Evolutionary conservation across 1,140 invertebrate genomes (phyloP).

Genomic region (Thaumatotibia leucotreta): DNA sequence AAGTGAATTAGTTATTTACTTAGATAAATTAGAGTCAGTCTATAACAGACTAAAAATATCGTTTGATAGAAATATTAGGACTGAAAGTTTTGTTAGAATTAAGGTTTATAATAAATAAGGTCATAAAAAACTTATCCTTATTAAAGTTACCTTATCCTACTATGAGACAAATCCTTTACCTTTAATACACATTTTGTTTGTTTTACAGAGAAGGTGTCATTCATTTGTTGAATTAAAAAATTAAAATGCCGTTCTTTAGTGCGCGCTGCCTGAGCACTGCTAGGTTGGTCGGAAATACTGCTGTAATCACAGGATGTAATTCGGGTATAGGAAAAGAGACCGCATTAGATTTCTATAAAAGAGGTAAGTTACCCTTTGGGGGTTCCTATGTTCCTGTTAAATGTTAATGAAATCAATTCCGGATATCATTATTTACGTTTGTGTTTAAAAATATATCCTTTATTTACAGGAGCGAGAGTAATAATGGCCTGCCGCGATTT

Average conservation of each 20-base stretch:
- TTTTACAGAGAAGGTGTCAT: neutral
- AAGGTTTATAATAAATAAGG: no score
- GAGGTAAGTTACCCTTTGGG: constrained; percentile 72
- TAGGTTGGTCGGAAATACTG: constrained; percentile 85
- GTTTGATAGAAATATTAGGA: no score
- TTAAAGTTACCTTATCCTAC: no score
- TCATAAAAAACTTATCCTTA: no score
- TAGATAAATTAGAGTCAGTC: no score
- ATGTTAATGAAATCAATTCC: no score
- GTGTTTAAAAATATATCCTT: neutral
- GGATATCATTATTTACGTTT: no score
- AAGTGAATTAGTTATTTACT: no score
- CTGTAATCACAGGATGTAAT: constrained; percentile 92
- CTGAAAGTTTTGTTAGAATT: no score
- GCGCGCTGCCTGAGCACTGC: constrained; percentile 77
- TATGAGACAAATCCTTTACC: no score
- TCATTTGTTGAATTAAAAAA: neutral
- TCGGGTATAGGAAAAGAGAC: constrained; percentile 94
- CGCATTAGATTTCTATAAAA: constrained; percentile 84
- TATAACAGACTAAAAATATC: no score
- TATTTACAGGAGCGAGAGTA: constrained; percentile 81
- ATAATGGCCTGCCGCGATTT: constrained; percentile 86
- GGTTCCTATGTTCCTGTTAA: neutral
- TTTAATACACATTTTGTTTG: neutral
- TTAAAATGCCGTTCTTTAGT: constrained; percentile 78